Evolutionary conservation across 2,888 invertebrate genomes (phyloP), one percentile per base, ranked within the genome.

Genomic region (Melanostoma scalare): DNA sequence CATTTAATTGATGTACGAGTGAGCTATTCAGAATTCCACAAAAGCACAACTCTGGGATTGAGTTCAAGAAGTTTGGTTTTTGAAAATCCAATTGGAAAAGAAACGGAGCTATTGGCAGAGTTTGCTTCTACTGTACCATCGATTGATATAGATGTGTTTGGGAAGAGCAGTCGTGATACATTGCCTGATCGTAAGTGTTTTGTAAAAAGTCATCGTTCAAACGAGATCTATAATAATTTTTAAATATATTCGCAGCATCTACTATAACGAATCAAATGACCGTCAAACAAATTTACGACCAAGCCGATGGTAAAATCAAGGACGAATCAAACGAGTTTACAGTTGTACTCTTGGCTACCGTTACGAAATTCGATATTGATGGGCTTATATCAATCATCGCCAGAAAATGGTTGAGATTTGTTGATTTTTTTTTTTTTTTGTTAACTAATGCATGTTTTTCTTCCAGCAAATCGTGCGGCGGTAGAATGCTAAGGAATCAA

Each of bases 331-430:
- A 93, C 10, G 94, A 94, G 42, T 95, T 96, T 89, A 94, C 95
- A n/a, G 94, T 94, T 2, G 91, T 95, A 3, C 89, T 96, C 5
- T 94, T 93, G 87, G 95, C 94, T 0, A 89, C 94, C 63, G 92
- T 96, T 6, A 94, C 94, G 2, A 93, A 94, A 58, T 92, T 96
- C n/a, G 95, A 96, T 89, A 91, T 96, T 63, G 96, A 96, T 85
- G 94, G 94, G 0, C 89, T 92, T 2, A 85, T 86, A 6, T 86
- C 87, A 20, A 86, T 91, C 36, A 86, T 92, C 30, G 87, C 89
- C 46, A 91, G 88, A 8, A 92, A 92, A 89, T 94, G 94, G 90
- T 87, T 87, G 85, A 86, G 86, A 6, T 30, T 92, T 90, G 9
- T 4, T n/a, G 30, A 55, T 33, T 3, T 8, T 4, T 4, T 4